phyloP scores from a whole-genome alignment of 1,140 invertebrate species.

The Drosophila murphyi region DNA sequence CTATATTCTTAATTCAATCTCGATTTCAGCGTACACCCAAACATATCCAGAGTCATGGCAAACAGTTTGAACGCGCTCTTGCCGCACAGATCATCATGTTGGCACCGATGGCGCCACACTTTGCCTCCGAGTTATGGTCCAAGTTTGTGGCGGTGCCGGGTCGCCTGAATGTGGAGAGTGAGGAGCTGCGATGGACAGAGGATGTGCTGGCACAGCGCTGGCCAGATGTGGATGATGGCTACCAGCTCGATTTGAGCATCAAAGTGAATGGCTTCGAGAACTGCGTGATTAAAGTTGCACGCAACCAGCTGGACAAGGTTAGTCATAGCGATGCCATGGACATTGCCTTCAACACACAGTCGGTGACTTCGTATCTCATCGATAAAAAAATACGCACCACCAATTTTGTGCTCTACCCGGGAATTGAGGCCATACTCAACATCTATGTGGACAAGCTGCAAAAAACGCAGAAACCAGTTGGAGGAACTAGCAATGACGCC shows the following conservation, averaged over 20 bases:
- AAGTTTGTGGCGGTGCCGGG: conserved; percentile 88
- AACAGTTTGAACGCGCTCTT: conserved; percentile 92
- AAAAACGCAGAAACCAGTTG: conserved; percentile 48
- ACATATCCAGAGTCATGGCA: conserved; percentile 87
- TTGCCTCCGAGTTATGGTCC: conserved; percentile 95
- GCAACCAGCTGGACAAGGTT: conserved; percentile 85
- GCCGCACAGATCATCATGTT: conserved; percentile 93
- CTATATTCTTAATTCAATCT: conserved; percentile 52
- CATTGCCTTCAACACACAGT: conserved; percentile 85
- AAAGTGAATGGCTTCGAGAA: conserved; percentile 87
- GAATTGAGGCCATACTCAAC: conserved; percentile 79
- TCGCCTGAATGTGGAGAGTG: conserved; percentile 85
- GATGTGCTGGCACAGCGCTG: conserved; percentile 90
- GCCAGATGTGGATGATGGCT: conserved; percentile 92
- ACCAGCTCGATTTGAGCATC: conserved; percentile 88
- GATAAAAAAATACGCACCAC: conserved; percentile 79
- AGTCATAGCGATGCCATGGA: conserved; percentile 86
- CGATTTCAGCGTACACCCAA: conserved; percentile 85
- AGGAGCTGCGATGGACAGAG: conserved; percentile 88
- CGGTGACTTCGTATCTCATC: conserved; percentile 80
- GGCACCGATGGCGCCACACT: conserved; percentile 94
- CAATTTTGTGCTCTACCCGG: conserved; percentile 79
- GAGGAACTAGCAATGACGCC: conserved; percentile 19
- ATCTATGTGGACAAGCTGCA: conserved; percentile 77
- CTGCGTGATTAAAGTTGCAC: conserved; percentile 85